Evolutionary conservation across 2,113 vertebrate species (phyloP).

Genomic region (Coturnix japonica): DNA sequence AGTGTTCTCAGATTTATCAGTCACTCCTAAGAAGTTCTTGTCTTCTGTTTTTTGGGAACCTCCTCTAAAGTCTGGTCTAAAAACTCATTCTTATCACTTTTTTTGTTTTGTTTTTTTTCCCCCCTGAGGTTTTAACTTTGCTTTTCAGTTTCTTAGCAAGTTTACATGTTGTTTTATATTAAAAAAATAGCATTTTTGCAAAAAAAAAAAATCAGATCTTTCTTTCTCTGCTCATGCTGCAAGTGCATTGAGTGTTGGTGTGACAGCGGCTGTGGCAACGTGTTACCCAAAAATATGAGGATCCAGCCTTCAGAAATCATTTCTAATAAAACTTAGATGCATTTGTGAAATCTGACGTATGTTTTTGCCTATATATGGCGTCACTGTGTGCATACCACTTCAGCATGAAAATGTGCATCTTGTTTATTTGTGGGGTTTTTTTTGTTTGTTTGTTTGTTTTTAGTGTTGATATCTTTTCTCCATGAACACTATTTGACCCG

Average conservation of each 20-base stretch:
- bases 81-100: background rate
- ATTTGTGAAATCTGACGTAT: slow-evolving; percentile 39
- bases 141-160: background rate
- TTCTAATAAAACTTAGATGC: slow-evolving; percentile 34
- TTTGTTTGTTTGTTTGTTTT: background rate
- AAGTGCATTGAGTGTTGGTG: slow-evolving; percentile 44
- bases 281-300: background rate
- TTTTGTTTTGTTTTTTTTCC: background rate
- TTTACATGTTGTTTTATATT: background rate
- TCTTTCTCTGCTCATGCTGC: background rate
- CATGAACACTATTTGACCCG: background rate
- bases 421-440: background rate
- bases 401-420: slow-evolving; percentile 25
- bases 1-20: background rate
- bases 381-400: slow-evolving; percentile 1
- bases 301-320: slow-evolving; percentile 44
- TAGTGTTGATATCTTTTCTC: background rate
- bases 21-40: background rate
- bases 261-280: slow-evolving; percentile 62
- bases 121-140: background rate
- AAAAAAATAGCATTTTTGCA: slow-evolving; percentile 18
- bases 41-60: background rate
- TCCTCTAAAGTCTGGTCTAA: background rate
- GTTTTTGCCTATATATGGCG: slow-evolving; percentile 42
- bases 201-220: slow-evolving; percentile 24